Base-by-base conservation (phyloP, 30 jellyfish, hydroid and myxozoan species). In the Turritopsis rubra region DNA sequence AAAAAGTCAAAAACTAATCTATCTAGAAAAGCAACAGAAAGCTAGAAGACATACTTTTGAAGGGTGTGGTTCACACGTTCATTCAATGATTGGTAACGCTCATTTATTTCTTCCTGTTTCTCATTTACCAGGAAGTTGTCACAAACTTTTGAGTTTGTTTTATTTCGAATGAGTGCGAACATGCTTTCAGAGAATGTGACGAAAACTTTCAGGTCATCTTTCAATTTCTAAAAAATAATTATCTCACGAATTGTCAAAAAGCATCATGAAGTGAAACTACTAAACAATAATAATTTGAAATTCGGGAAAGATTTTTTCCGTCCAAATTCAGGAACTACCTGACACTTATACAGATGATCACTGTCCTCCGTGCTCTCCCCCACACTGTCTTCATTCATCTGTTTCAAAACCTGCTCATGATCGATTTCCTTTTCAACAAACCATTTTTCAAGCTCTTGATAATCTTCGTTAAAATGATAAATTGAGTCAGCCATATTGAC, bases 391-490 rank as follows among this genome's bases (percentile, higher is more conserved):
- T 19, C 77, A 1, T 68, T 68, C 28, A 1, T 27, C 30, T 68
- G 77, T 1, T 0, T 23, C 30, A 65, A 1, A 8, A 91, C 82
- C 28, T 76, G 27, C 21, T 88, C 79, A 76, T 73, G 89, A 18
- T 93, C 96, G 21, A 89, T 72, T 74, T 88, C 99, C 71, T 79
- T 93, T 20, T 81, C 89, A 29, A 74, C 85, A 1, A 93, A 73
- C 95, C 96, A 88, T 22, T 90, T 21, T 54, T 82, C 96, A 19
- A 86, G 65, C 52, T 93, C 99, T 29, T 90, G 77, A 29, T 83
- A 94, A 52, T 77, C 90, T 60, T 85, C 90, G 76, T 93, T 96
- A 80, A 73, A 88, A 54, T 85, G 91, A 29, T 71, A 68, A 82
- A 86, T 25, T 9, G 83, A 28, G 18, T n/a, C 60, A 75, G 83